phyloP scores from a whole-genome alignment of 1,140 invertebrate genomes.

The Ostrea denselamellosa region DNA sequence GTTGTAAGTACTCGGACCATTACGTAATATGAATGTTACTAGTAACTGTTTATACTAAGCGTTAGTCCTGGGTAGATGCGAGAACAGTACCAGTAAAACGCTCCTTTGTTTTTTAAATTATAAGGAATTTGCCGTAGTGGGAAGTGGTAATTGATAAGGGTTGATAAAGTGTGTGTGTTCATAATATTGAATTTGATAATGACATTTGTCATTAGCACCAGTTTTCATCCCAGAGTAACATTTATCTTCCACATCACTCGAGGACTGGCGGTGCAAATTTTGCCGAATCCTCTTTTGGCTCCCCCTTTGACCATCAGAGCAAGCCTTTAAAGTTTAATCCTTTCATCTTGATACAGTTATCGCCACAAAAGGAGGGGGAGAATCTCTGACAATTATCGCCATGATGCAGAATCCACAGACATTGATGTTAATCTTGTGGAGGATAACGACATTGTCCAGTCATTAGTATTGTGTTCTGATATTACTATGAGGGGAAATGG shows the following conservation, averaged over 20 bases:
- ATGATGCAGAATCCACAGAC: not conserved
- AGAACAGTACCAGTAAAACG: too few species aligned
- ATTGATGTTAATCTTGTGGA: not conserved
- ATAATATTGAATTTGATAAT: too few species aligned
- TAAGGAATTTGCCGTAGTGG: too few species aligned
- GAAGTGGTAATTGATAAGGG: too few species aligned
- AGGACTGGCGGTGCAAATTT: not conserved
- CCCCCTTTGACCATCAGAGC: not conserved
- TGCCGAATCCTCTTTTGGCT: not conserved
- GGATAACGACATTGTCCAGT: not conserved
- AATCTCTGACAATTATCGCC: not conserved
- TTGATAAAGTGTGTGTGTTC: too few species aligned
- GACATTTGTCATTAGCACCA: not conserved
- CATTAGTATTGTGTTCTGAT: not conserved
- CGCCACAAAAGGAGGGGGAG: not conserved
- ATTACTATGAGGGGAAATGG: not conserved
- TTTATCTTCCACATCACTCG: not conserved
- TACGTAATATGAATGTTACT: too few species aligned
- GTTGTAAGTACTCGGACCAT: constrained; percentile 59
- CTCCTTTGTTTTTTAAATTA: too few species aligned
- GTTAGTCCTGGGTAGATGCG: too few species aligned
- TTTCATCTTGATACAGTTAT: too few species aligned
- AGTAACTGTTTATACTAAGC: too few species aligned
- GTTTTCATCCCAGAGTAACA: not conserved
- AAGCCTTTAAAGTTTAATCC: not conserved